phyloP scores from a whole-genome alignment of 2,797 vertebrate genomes.

The Distichodus sexfasciatus region DNA sequence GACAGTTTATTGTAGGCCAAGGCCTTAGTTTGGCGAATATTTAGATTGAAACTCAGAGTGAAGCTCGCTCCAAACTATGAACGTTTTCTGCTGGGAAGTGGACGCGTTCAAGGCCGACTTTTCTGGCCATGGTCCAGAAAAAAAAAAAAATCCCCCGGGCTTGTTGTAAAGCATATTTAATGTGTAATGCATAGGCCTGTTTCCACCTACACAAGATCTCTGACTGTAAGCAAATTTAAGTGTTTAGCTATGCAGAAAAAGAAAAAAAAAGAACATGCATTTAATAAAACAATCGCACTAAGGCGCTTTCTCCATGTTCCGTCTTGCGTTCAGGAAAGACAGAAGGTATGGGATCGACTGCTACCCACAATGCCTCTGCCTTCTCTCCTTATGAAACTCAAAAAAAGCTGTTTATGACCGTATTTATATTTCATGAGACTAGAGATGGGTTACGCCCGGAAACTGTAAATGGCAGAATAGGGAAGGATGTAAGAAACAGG shows the following conservation, averaged over 20 bases:
- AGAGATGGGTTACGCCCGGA: conserved; percentile 23
- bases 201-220: conserved; percentile 28
- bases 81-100: background rate
- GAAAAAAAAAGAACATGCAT: background rate
- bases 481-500: conserved; percentile 16
- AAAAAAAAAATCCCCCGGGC: background rate
- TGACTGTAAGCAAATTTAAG: background rate
- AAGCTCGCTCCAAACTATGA: background rate
- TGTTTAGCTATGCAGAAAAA: background rate
- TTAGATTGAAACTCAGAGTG: background rate
- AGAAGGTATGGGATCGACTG: background rate
- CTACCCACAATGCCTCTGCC: background rate
- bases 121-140: background rate
- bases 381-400: conserved; percentile 23
- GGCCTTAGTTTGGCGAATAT: background rate
- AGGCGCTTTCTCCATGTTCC: no score
- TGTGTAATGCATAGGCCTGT: background rate
- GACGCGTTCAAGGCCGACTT: conserved; percentile 29
- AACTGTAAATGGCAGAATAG: conserved; percentile 4
- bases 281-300: no score
- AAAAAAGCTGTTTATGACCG: conserved; percentile 41
- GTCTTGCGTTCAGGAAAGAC: no score
- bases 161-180: conserved; percentile 21
- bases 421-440: conserved; percentile 51
- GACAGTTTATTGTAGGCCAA: background rate